Conservation (phyloP, 2,888 invertebrate genomes). For the Rambutsinella grinnellia region DNA sequence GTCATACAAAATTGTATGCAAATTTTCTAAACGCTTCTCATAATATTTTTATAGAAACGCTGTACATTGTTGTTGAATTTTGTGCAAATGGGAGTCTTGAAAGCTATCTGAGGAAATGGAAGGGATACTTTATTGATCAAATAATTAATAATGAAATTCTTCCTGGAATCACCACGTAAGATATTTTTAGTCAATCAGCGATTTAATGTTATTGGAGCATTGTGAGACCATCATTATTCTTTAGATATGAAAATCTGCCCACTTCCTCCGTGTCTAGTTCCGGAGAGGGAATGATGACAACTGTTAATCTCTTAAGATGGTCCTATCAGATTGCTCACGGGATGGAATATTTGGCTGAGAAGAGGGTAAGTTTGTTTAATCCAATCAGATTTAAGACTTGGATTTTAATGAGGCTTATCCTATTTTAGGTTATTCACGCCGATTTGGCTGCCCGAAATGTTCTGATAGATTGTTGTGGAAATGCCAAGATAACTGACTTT, state of each 20-base stretch:
- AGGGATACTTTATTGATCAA: conserved; percentile 36
- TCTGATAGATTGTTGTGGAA: conserved; percentile 26
- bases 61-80: conserved; percentile 59
- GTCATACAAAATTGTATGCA: too few relatives aligned
- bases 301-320: conserved; percentile 42
- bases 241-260: conserved; percentile 23
- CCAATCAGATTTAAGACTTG: background rate
- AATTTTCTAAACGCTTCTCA: too few relatives aligned
- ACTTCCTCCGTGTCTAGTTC: background rate
- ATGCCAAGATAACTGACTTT: conserved; percentile 57
- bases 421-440: conserved; percentile 50
- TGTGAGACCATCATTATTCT: too few relatives aligned
- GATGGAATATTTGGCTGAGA: conserved; percentile 47
- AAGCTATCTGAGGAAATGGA: conserved; percentile 33
- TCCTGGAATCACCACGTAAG: conserved; percentile 6
- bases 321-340: conserved; percentile 51
- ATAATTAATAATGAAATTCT: conserved; percentile 35
- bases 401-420: background rate
- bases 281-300: conserved; percentile 7
- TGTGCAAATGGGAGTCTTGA: conserved; percentile 58
- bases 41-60: conserved; percentile 36
- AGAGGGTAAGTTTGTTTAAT: conserved; percentile 42
- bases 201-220: too few relatives aligned
- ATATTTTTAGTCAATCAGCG: too few relatives aligned
- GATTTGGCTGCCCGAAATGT: conserved; percentile 56